Evolutionary conservation across 2,797 vertebrate genomes (phyloP).

Genomic region (Lerista edwardsae): DNA sequence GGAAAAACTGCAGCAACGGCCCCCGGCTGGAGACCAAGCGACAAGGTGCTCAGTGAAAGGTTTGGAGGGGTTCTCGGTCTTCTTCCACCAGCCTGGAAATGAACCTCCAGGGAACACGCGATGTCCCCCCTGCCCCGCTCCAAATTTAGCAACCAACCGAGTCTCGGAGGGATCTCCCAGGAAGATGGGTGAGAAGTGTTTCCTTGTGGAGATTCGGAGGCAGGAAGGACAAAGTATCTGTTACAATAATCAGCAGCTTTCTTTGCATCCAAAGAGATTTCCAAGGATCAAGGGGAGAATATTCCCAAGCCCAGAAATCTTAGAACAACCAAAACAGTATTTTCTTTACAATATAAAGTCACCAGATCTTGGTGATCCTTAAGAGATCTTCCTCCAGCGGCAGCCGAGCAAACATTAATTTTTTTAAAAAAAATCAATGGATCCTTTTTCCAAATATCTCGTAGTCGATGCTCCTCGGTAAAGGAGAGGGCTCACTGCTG

Average conservation of each 20-base stretch:
- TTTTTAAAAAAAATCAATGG: neutral
- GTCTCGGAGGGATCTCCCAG: constrained; percentile 10
- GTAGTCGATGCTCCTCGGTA: too few species aligned
- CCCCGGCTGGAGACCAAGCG: neutral
- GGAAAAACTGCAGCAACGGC: constrained; percentile 4
- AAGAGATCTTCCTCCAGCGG: neutral
- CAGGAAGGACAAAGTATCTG: neutral
- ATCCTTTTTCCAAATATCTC: neutral
- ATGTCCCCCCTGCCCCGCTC: neutral
- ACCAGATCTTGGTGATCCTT: too few species aligned
- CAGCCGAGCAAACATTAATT: neutral
- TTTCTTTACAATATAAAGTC: neutral
- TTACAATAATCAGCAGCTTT: neutral
- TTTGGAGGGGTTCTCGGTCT: neutral
- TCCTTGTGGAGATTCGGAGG: neutral
- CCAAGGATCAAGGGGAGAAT: too few species aligned
- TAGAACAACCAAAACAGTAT: neutral
- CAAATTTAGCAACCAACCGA: constrained; percentile 36
- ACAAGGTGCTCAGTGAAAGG: neutral
- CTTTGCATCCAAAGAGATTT: neutral
- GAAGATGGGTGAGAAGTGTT: neutral
- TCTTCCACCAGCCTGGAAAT: constrained; percentile 3
- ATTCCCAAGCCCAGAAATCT: neutral
- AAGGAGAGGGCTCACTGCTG: neutral
- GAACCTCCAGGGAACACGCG: constrained; percentile 14